Percentiles rank a stretch among this genome's conserved stretches.
Evolutionary conservation across 2,888 invertebrate species (phyloP).

Genomic region (Lasioglossum leucozonium): DNA sequence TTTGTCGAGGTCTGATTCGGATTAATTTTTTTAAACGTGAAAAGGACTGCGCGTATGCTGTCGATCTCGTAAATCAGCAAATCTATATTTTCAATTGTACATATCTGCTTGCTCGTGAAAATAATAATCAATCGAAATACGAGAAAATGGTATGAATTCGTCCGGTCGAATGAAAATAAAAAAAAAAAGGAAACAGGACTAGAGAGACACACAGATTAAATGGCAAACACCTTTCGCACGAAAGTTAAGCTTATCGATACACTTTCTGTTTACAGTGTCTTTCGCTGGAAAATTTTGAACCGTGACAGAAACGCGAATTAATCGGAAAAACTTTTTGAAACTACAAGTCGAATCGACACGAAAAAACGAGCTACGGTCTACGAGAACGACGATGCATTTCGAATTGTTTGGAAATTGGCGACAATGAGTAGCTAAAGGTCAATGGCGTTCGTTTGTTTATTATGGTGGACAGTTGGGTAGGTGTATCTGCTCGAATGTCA

Average conservation of each 20-base stretch:
- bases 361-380: neutral
- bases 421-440: slow-evolving; percentile 59
- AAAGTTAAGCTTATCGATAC: slow-evolving; percentile 1
- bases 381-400: neutral
- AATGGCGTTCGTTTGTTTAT: slow-evolving; percentile 77
- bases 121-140: neutral
- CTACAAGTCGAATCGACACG: neutral
- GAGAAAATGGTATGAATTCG: neutral
- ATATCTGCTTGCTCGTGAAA: neutral
- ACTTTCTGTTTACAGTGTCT: slow-evolving; percentile 31
- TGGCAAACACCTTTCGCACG: neutral
- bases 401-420: slow-evolving; percentile 36
- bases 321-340: neutral
- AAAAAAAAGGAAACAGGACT: neutral
- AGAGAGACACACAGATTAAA: neutral
- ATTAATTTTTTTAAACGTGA: neutral
- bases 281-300: neutral
- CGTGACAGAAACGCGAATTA: neutral
- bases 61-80: neutral
- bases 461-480: slow-evolving; percentile 67
- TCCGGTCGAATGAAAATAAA: neutral
- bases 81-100: neutral
- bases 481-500: slow-evolving; percentile 63
- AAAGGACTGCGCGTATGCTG: neutral
- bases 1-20: neutral